Evolutionary conservation across 2,797 vertebrate genomes (phyloP), one percentile per base, ranked within the genome.

Genomic region (Myotis vivesi): DNA sequence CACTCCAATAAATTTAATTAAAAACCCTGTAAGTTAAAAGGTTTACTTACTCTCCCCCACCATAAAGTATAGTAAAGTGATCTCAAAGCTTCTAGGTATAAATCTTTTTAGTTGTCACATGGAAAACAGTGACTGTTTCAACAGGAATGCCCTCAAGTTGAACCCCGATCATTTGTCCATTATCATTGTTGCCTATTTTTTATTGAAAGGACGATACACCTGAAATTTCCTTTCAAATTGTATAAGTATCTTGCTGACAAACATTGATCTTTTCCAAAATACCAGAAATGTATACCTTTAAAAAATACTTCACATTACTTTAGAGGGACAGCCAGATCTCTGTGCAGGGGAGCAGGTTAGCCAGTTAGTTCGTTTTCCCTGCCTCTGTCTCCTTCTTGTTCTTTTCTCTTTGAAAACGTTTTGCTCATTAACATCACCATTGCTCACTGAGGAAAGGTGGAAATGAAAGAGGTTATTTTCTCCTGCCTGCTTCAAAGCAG

Each of bases 201-300:
- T 94, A 91, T 80, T 87, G 94, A 95, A 96, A 96, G 89, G 59
- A 81, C 25, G 38, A n/a, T 36, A 25, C 53, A 62, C 22, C 76
- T 28, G 53, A 12, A 41, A 3, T 66, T 89, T 80, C 72, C 55
- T 89, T 72, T 89, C 49, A 57, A 64, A 81, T 5, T 13, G n/a
- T 76, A 10, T 25, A 73, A 44, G 73, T 33, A 13, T 91, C 96
- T 49, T 28, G 79, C 92, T 77, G 92, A 91, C 79, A 46, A 91
- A 87, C 88, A 68, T 5, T 87, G 83, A 95, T 80, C 96, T 91
- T 89, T 86, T 57, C 66, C 17, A 49, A 80, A 87, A 69, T 25
- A 88, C 36, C 36, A 33, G 68, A 91, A 90, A 89, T 36, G 19
- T 46, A 23, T 25, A 28, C 30, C 69, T 86, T 92, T 12, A 3